phyloP scores from a whole-genome alignment of 2,888 invertebrate species.

The Prosopocoilus inquinatus region DNA sequence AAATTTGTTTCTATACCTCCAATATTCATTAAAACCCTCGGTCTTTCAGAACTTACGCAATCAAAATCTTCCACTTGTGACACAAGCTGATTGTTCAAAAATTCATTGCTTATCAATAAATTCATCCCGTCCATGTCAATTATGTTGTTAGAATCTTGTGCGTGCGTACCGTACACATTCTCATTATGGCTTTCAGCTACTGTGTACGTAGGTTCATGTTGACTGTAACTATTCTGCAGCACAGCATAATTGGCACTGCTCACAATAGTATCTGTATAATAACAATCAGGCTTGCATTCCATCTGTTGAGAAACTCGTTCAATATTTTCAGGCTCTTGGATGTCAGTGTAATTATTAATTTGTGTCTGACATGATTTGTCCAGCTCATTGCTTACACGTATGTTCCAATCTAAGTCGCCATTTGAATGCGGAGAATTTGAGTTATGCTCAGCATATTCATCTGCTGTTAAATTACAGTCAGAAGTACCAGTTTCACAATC shows the following conservation, averaged over 20 bases:
- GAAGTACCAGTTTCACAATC: constrained; percentile 8
- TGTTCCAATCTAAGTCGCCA: constrained; percentile 5
- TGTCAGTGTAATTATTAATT: constrained; percentile 10
- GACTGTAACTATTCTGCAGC: constrained; percentile 15
- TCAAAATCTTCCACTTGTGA: constrained; percentile 45
- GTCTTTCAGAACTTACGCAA: constrained; percentile 33
- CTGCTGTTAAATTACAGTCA: background rate
- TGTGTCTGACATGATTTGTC: constrained; percentile 51
- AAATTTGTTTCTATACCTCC: constrained; percentile 33
- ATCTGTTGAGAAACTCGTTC: constrained; percentile 1
- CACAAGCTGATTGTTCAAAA: constrained; percentile 40
- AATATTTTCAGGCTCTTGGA: constrained; percentile 11
- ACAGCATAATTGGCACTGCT: constrained; percentile 20
- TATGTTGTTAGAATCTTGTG: constrained; percentile 46
- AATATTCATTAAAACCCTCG: constrained; percentile 45
- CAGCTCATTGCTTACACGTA: constrained; percentile 32
- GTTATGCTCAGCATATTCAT: background rate
- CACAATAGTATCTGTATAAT: constrained; percentile 8
- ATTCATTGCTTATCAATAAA: constrained; percentile 43
- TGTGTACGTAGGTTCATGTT: constrained; percentile 13
- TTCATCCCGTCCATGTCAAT: constrained; percentile 55
- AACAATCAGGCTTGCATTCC: constrained; percentile 12
- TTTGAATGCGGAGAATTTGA: constrained; percentile 7
- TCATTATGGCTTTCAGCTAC: constrained; percentile 9
- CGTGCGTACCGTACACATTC: constrained; percentile 2